Conservation (phyloP, 2,888 invertebrate genomes). For the Coelinius sp. region DNA sequence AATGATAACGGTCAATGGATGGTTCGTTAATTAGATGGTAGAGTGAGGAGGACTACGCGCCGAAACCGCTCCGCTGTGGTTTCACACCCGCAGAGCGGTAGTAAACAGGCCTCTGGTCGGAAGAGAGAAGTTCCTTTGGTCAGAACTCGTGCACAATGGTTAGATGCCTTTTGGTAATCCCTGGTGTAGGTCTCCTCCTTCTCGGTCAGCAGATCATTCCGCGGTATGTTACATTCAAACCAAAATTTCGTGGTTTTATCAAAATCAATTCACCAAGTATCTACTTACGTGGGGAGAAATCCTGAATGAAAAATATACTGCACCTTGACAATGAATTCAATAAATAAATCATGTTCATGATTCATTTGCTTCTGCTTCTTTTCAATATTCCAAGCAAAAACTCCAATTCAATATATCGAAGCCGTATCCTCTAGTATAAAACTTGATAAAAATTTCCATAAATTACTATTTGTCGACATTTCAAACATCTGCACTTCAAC, state of each 20-base stretch:
- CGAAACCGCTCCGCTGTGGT: slow-evolving; percentile 70
- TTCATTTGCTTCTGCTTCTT: too few species aligned
- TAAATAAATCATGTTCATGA: too few species aligned
- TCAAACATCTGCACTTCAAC: not conserved
- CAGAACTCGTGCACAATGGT: slow-evolving; percentile 53
- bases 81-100: slow-evolving; percentile 69
- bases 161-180: slow-evolving; percentile 11
- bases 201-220: slow-evolving; percentile 40
- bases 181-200: slow-evolving; percentile 29
- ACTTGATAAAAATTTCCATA: not conserved
- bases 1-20: slow-evolving; percentile 64
- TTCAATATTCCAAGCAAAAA: too few species aligned
- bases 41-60: slow-evolving; percentile 64
- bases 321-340: too few species aligned
- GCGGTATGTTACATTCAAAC: slow-evolving; percentile 28
- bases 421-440: too few species aligned
- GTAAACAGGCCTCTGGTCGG: slow-evolving; percentile 54
- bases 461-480: not conserved
- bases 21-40: slow-evolving; percentile 66
- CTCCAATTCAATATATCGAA: too few species aligned
- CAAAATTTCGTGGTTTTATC: slow-evolving; percentile 5
- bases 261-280: too few species aligned
- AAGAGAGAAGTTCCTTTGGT: slow-evolving; percentile 55
- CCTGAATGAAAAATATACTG: too few species aligned
- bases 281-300: too few species aligned